phyloP scores from a whole-genome alignment of 2,113 vertebrate species.

The Larimichthys polyactis region DNA sequence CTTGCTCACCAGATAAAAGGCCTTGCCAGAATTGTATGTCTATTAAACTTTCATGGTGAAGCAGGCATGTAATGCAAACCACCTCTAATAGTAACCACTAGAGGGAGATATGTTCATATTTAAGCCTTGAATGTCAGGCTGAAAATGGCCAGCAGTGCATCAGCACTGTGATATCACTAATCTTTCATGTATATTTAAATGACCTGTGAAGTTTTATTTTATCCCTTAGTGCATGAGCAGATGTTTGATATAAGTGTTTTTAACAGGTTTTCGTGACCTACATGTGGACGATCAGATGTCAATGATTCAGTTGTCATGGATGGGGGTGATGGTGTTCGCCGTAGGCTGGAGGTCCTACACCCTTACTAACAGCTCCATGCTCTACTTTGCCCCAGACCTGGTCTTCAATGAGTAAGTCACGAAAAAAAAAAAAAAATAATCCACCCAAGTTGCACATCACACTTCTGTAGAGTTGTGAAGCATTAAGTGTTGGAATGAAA shows the following conservation, averaged over 20 bases:
- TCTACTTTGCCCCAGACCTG: slow-evolving; percentile 96
- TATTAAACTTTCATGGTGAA: background rate
- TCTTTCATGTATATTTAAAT: background rate
- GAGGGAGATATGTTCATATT: slow-evolving; percentile 66
- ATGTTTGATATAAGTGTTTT: background rate
- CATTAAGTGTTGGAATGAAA: background rate
- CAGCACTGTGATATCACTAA: background rate
- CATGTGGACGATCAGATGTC: slow-evolving; percentile 97
- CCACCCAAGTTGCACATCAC: background rate
- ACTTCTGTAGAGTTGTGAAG: background rate
- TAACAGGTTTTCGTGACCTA: slow-evolving; percentile 92
- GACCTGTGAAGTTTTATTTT: background rate
- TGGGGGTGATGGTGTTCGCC: slow-evolving; percentile 97
- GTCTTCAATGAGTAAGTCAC: slow-evolving; percentile 97
- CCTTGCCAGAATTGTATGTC: background rate
- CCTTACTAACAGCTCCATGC: slow-evolving; percentile 93
- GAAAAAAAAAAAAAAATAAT: too few species aligned
- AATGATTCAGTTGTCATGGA: slow-evolving; percentile 97
- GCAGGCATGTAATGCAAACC: background rate
- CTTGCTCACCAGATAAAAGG: slow-evolving; percentile 1
- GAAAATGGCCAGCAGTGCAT: slow-evolving; percentile 1
- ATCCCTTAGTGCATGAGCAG: background rate
- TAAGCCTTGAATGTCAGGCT: background rate
- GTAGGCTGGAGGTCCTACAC: slow-evolving; percentile 97
- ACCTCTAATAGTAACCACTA: slow-evolving; percentile 59